Conservation (phyloP, 2,113 vertebrate species). For the Oreochromis tanganicae region DNA sequence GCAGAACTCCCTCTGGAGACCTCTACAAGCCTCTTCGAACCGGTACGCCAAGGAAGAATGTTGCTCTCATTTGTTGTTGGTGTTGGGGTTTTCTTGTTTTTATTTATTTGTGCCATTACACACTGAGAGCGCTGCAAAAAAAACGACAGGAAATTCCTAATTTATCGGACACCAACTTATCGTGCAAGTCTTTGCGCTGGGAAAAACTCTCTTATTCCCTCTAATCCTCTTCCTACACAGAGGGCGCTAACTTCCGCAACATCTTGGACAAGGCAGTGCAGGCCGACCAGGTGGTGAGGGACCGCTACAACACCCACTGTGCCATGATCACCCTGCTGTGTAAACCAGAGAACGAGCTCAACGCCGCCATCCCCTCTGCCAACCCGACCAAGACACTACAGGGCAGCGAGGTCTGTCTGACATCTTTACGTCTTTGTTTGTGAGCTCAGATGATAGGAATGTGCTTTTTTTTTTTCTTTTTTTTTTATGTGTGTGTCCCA, state of each 20-base stretch:
- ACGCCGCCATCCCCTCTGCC: conserved; percentile 90
- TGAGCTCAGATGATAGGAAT: not conserved
- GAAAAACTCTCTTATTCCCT: not conserved
- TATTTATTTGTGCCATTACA: not conserved
- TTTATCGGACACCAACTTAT: not conserved
- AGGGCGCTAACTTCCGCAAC: conserved; percentile 82
- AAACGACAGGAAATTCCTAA: not conserved
- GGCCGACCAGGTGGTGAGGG: conserved; percentile 89
- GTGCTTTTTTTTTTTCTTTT: not conserved
- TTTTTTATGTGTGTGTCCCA: not conserved
- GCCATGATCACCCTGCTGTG: conserved; percentile 91
- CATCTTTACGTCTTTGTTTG: not conserved
- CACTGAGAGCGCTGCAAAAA: not conserved
- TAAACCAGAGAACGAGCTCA: conserved; percentile 87
- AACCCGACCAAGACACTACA: conserved; percentile 95
- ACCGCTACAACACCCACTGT: conserved; percentile 86
- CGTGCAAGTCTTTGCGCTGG: not conserved
- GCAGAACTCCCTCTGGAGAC: conserved; percentile 90
- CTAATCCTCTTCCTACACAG: conserved; percentile 48
- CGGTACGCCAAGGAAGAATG: conserved; percentile 65
- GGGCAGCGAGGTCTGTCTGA: conserved; percentile 84
- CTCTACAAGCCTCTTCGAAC: conserved; percentile 90
- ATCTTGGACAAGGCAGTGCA: conserved; percentile 87
- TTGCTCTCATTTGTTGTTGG: not conserved
- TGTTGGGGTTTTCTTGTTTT: not conserved